Percentiles rank a stretch among this genome's conserved stretches.
Evolutionary conservation across 92 coral and sea anemone species (phyloP).

Genomic region (Pocillopora grandis): DNA sequence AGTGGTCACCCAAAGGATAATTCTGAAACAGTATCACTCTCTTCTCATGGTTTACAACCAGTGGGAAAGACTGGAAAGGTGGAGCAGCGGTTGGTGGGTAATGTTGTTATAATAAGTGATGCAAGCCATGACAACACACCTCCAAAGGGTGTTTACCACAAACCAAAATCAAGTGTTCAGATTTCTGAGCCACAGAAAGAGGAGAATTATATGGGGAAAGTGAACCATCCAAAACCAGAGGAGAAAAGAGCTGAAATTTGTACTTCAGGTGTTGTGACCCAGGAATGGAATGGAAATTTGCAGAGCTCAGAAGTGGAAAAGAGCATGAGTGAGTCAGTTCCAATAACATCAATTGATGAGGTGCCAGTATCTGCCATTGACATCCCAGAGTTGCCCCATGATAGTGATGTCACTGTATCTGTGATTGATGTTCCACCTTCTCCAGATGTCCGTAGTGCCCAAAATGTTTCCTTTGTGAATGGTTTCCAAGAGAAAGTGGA

Average conservation of each 20-base stretch:
- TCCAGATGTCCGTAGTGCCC: conserved; percentile 38
- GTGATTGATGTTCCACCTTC: conserved; percentile 77
- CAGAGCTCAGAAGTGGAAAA: conserved; percentile 1
- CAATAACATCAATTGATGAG: conserved; percentile 53
- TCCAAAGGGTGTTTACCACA: conserved; percentile 39
- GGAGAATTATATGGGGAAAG: not conserved
- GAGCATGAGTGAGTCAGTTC: conserved; percentile 15
- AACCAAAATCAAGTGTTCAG: conserved; percentile 22
- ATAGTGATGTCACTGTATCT: conserved; percentile 65
- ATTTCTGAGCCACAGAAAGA: not conserved
- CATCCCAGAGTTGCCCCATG: conserved; percentile 56
- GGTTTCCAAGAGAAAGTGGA: conserved; percentile 12
- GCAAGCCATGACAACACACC: conserved; percentile 28
- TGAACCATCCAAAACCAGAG: not conserved
- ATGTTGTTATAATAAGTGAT: conserved; percentile 29
- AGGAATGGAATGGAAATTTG: conserved; percentile 29
- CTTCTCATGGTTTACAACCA: conserved; percentile 26
- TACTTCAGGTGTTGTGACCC: conserved; percentile 14
- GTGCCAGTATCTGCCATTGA: conserved; percentile 88
- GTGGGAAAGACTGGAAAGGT: conserved; percentile 32
- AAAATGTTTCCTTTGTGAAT: conserved; percentile 25
- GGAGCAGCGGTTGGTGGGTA: conserved; percentile 34
- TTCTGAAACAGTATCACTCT: not conserved
- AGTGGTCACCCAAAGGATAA: not conserved
- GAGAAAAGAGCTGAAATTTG: not conserved